Conservation (phyloP, 2,888 invertebrate species). For the Tetragonisca angustula region DNA sequence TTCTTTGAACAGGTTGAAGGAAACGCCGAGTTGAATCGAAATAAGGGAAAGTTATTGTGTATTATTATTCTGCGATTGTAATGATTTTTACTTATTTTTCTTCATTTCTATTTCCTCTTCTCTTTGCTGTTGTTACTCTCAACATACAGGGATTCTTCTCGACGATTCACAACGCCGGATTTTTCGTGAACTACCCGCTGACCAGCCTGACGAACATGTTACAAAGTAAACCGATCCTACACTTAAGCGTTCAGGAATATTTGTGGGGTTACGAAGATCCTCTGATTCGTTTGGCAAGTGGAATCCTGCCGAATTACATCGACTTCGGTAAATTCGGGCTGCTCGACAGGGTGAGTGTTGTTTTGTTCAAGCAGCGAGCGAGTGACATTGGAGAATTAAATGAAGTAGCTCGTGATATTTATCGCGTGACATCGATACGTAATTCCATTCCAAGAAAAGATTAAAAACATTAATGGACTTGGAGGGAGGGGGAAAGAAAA, state of each 20-base stretch:
- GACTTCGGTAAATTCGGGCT: slow-evolving; percentile 93
- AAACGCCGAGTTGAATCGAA: no score
- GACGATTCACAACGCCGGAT: slow-evolving; percentile 85
- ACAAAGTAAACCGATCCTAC: slow-evolving; percentile 87
- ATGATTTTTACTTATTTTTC: background rate
- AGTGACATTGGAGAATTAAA: no score
- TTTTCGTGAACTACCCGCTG: slow-evolving; percentile 87
- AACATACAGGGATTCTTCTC: slow-evolving; percentile 86
- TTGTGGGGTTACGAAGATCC: slow-evolving; percentile 94
- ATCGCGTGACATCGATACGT: no score
- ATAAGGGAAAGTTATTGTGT: no score
- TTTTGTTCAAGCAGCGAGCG: background rate
- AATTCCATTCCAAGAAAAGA: no score
- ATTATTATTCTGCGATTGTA: background rate
- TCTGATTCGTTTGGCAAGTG: slow-evolving; percentile 89
- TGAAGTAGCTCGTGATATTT: background rate
- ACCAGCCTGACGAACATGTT: slow-evolving; percentile 86
- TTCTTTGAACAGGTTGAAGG: no score
- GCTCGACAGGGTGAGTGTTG: slow-evolving; percentile 89
- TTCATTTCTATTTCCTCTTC: background rate
- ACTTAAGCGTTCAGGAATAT: slow-evolving; percentile 88
- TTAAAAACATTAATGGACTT: no score
- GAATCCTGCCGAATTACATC: slow-evolving; percentile 91
- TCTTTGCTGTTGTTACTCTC: background rate
- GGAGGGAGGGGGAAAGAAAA: no score